Conservation (phyloP, 2,797 vertebrate species). For the Enoplosus armatus region DNA sequence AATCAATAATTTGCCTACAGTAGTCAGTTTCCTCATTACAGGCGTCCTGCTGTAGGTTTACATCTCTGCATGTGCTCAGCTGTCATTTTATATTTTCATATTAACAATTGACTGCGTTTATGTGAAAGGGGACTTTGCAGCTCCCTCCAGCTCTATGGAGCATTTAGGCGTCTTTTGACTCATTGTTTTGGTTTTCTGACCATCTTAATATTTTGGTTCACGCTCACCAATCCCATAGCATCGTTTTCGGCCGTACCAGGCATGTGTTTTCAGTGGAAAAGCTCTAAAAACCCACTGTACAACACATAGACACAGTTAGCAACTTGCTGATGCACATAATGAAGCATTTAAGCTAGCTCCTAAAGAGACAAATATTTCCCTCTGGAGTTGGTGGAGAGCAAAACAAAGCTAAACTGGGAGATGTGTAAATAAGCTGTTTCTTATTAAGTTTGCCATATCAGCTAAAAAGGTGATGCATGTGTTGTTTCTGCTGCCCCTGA, state of each 20-base stretch:
- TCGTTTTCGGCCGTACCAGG: neutral
- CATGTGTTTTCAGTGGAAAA: neutral
- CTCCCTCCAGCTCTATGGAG: neutral
- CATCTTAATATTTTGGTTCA: neutral
- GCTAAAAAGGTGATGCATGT: neutral
- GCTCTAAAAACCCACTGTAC: neutral
- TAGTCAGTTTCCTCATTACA: neutral
- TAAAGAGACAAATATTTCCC: neutral
- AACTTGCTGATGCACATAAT: neutral
- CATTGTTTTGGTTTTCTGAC: neutral
- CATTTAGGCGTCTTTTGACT: neutral
- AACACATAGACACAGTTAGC: neutral
- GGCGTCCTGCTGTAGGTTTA: neutral
- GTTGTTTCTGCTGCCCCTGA: neutral
- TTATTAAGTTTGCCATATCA: neutral
- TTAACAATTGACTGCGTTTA: neutral
- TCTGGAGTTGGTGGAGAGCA: neutral
- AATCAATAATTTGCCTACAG: slow-evolving; percentile 6
- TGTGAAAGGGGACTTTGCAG: neutral
- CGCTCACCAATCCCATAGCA: neutral
- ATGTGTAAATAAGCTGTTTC: neutral
- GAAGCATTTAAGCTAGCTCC: neutral
- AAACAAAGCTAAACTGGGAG: neutral
- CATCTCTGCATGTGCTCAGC: slow-evolving; percentile 7
- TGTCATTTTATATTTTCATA: neutral